phyloP scores from a whole-genome alignment of 2,113 vertebrate genomes.

The Opisthocomus hoazin region DNA sequence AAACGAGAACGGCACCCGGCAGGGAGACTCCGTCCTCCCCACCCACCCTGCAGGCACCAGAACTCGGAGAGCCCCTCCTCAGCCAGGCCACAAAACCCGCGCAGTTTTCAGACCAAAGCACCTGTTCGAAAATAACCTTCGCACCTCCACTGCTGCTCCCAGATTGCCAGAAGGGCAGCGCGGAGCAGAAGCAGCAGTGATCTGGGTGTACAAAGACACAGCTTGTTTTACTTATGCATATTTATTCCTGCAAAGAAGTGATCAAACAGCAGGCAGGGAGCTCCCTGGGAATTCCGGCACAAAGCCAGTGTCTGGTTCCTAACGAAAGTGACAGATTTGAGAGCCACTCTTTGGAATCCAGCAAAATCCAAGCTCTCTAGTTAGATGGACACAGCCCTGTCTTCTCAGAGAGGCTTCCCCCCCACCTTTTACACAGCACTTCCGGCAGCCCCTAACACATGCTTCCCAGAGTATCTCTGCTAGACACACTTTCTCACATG shows the following conservation, averaged over 20 bases:
- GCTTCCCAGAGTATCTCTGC: not conserved
- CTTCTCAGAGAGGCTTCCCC: not conserved
- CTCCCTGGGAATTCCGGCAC: not conserved
- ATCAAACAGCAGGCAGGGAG: not conserved
- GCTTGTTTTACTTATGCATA: not conserved
- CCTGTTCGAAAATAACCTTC: not conserved
- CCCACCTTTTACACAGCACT: not conserved
- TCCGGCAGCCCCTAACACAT: not conserved
- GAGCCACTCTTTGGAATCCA: not conserved
- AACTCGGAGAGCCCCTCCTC: too few species aligned
- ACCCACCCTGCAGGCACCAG: accelerated
- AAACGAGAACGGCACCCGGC: not conserved
- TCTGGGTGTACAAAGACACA: not conserved
- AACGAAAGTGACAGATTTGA: not conserved
- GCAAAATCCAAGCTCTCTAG: not conserved
- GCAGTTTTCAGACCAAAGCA: not conserved
- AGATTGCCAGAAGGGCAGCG: not conserved
- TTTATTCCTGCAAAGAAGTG: not conserved
- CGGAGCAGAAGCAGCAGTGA: not conserved
- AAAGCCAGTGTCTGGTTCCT: not conserved
- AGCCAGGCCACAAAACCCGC: too few species aligned
- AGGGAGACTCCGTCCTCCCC: not conserved
- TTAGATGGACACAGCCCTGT: not conserved
- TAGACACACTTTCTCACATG: not conserved
- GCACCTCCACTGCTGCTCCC: accelerated